phyloP scores from a whole-genome alignment of 2,113 vertebrate genomes.

The Prunella himalayana region DNA sequence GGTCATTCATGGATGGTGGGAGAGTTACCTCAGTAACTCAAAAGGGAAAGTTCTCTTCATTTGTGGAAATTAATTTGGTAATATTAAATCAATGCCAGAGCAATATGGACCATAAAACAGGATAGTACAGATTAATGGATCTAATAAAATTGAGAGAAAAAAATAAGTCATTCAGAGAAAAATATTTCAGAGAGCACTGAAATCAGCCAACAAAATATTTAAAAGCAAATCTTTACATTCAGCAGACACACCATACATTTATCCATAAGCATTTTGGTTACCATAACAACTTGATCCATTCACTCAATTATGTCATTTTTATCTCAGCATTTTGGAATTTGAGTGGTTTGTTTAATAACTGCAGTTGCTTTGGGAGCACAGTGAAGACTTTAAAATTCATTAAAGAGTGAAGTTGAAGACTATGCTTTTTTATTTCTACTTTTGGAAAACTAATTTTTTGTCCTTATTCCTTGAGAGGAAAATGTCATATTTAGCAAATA shows the following conservation, averaged over 20 bases:
- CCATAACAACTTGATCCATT: constrained; percentile 68
- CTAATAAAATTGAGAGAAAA: constrained; percentile 7
- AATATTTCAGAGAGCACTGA: constrained; percentile 9
- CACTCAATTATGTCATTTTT: constrained; percentile 67
- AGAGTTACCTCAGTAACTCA: not conserved
- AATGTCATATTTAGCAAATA: not conserved
- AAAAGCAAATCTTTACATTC: not conserved
- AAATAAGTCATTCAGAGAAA: constrained; percentile 19
- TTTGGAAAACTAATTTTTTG: not conserved
- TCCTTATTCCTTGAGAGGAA: not conserved
- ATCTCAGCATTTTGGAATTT: constrained; percentile 73
- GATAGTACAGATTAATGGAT: constrained; percentile 8
- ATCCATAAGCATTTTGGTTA: constrained; percentile 67
- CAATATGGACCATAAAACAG: not conserved
- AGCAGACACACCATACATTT: constrained; percentile 23
- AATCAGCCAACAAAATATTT: constrained; percentile 56
- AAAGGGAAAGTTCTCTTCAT: not conserved
- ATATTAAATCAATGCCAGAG: not conserved
- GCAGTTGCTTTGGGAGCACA: constrained; percentile 47
- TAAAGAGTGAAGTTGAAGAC: not conserved
- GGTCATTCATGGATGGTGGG: not conserved
- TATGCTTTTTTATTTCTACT: not conserved
- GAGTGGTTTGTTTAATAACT: constrained; percentile 55
- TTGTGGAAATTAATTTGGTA: not conserved
- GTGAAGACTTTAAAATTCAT: constrained; percentile 37